phyloP scores from a whole-genome alignment of 2,888 invertebrate genomes.

The Helleia helle region DNA sequence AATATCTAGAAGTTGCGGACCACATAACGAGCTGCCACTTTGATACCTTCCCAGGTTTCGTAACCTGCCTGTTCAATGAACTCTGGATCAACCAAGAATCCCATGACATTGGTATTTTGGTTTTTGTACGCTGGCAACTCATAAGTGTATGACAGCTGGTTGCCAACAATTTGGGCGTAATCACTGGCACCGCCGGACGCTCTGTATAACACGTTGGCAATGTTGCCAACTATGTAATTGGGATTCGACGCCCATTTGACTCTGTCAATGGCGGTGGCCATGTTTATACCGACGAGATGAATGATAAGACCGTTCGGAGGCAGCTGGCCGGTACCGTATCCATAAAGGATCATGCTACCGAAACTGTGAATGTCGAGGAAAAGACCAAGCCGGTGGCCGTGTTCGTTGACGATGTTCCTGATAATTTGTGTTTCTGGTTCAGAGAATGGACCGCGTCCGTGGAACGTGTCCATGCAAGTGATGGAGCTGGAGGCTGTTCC shows the following conservation, averaged over 20 bases:
- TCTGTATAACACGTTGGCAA: slow-evolving; percentile 64
- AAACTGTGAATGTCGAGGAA: slow-evolving; percentile 85
- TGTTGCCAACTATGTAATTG: slow-evolving; percentile 64
- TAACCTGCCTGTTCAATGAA: slow-evolving; percentile 71
- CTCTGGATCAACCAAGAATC: slow-evolving; percentile 30
- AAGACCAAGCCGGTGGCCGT: slow-evolving; percentile 65
- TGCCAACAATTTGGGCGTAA: slow-evolving; percentile 68
- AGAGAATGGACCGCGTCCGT: slow-evolving; percentile 76
- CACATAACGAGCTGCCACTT: slow-evolving; percentile 58
- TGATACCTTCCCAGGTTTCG: slow-evolving; percentile 77
- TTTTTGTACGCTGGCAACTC: slow-evolving; percentile 65
- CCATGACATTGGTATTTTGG: background rate
- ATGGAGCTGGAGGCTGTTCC: slow-evolving; percentile 58
- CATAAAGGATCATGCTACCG: slow-evolving; percentile 74
- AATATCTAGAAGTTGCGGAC: slow-evolving; percentile 14
- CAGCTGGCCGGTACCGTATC: slow-evolving; percentile 45
- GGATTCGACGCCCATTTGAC: slow-evolving; percentile 53
- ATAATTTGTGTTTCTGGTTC: slow-evolving; percentile 77
- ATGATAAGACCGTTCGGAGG: slow-evolving; percentile 63
- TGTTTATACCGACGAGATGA: slow-evolving; percentile 43
- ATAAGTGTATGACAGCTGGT: slow-evolving; percentile 74
- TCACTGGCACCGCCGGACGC: slow-evolving; percentile 78
- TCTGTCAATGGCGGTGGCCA: slow-evolving; percentile 55
- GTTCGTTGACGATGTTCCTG: slow-evolving; percentile 65
- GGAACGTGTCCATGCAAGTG: slow-evolving; percentile 76